These are phyloP conservation scores for Cebidichthys violaceus DNA, from an alignment of 2,113 vertebrate species.

Conservation along the genomic window DNA sequence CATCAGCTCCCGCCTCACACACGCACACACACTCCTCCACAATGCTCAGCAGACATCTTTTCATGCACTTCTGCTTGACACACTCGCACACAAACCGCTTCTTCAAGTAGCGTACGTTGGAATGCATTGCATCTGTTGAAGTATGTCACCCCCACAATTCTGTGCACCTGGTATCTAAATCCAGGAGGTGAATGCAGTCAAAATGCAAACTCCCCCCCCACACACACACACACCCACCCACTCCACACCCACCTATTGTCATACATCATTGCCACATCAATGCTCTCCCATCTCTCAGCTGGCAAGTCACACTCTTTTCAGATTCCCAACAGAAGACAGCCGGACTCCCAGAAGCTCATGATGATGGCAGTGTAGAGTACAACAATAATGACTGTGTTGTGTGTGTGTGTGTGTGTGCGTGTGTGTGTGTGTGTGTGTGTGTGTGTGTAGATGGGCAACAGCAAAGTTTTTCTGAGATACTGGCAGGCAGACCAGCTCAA, in stretches of 20 bases:
- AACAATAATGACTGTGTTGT: not conserved
- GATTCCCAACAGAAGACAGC: constrained; percentile 23
- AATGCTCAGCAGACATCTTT: constrained; percentile 59
- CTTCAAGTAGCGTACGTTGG: constrained; percentile 60
- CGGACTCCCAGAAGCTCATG: constrained; percentile 1
- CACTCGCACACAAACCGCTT: constrained; percentile 22
- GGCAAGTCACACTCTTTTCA: constrained; percentile 32
- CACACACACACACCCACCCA: not conserved
- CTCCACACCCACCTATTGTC: constrained; percentile 62
- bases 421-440: not conserved
- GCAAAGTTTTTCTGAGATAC: constrained; percentile 94
- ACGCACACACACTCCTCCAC: constrained; percentile 59
- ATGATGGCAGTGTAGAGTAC: not conserved
- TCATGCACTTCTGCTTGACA: constrained; percentile 32
- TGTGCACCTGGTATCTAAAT: constrained; percentile 61
- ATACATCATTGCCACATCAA: constrained; percentile 49
- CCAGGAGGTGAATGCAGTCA: constrained; percentile 52
- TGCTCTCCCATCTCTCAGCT: constrained; percentile 26
- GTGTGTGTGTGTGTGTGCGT: too few species aligned
- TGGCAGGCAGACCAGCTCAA: constrained; percentile 95
- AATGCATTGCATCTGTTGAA: constrained; percentile 60
- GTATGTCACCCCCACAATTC: constrained; percentile 42
- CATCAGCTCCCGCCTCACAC: constrained; percentile 59
- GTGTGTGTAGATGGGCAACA: constrained; percentile 87
- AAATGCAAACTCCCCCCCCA: constrained; percentile 38